Base-by-base conservation (phyloP, 2,113 vertebrate genomes). In the Etheostoma spectabile region DNA sequence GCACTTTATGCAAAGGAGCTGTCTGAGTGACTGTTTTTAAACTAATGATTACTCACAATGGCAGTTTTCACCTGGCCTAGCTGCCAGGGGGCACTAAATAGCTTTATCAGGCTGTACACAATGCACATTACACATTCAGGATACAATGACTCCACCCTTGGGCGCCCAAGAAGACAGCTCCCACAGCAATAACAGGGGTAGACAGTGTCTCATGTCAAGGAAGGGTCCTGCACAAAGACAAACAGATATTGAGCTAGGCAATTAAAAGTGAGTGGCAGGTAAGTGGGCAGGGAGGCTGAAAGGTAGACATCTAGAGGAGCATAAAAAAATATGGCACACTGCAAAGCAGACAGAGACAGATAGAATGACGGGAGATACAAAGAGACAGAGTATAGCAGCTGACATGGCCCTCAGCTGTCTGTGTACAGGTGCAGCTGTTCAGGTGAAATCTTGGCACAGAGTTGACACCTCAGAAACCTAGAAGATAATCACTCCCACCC, bases 251-350 rank as follows among this genome's bases (percentile, higher is more conserved):
- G 64, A 76, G 49, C 15, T 16, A 49, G 33, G 83, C 84, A 87
- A 86, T 88, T 89, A 85, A 84, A 84, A 64, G 6, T 85, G 89
- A 90, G 64, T 88, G 86, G 82, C 87, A 76, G 81, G 79, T 64
- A 66, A 74, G 68, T 74, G 70, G 64, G 67, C 55, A 75, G 33
- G 60, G 24, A 59, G 73, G 77, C 57, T 53, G 38, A 67, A 64
- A 67, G 61, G n/a, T 30, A 57, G 67, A 64, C 73, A 67, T 63
- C 65, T 48, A 62, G 59, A 61, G 5, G 19, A 48, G 38, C 4
- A 65, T 35, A 38, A 55, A 83, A 45, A 78, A 79, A 22, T 21
- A 51, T 35, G 77, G 22, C 49, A 57, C n/a, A 7, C 48, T 83
- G 56, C 53, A 2, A 79, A 74, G 71, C 30, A 84, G 62, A 78